Base-by-base conservation (phyloP, 2,888 invertebrate species). In the Melipona beecheii region DNA sequence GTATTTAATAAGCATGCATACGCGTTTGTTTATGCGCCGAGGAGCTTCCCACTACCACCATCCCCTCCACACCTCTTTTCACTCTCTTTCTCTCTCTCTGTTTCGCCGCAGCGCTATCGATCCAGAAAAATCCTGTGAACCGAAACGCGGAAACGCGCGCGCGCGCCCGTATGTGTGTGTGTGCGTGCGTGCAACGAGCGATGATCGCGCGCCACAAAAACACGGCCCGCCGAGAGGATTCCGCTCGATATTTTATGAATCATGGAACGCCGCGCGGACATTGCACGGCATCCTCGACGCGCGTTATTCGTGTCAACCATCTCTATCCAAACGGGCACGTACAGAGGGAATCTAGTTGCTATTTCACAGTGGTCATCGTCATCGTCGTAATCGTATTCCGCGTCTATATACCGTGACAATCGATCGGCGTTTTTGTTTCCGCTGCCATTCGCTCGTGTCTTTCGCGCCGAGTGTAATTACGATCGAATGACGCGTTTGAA, bases 231-330 rank as follows among this genome's bases (percentile, higher is more conserved):
- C 43, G 43, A 11, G 75, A 65, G 70, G 62, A 85, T 88, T 83
- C 75, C 77, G 71, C 69, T 89, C 76, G 78, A 89, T 87, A 89
- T 87, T 89, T 83, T 70, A 84, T 83, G 84, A 77, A 86, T 71
- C 79, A 75, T 62, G 83, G 83, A 83, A 56, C 73, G 75, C 36
- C 65, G 43, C 43, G 43, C 43, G 52, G 70, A 65, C 74, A 78
- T 72, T 64, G 66, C 81, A 66, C 75, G 50, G 62, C 62, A 83
- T 85, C 66, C 60, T 54, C 43, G 49, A 58, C 70, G 64, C 75
- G 73, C 43, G 11, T 87, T 89, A 87, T 89, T 87, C 87, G 86
- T 89, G 88, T 89, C 89, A 87, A 85, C 87, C 84, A 80, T 87
- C 31, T 31, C 31, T 31, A 31, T 0, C 83, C 75, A 82, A 70